Base-by-base conservation (phyloP, 2,888 invertebrate species). In the Netelia melanura region DNA sequence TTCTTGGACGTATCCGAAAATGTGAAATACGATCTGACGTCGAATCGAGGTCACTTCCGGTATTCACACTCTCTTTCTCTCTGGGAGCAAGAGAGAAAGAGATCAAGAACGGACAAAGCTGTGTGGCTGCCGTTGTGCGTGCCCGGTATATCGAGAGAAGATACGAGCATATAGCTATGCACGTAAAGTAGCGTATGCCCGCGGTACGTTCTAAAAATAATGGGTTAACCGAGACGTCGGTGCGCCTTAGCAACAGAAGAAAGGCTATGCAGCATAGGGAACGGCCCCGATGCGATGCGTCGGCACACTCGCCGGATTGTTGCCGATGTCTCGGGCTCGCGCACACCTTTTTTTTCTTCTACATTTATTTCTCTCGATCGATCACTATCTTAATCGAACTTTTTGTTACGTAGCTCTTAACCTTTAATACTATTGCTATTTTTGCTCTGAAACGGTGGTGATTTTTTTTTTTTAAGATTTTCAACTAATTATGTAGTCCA, bases 201-300 rank as follows among this genome's bases (percentile, higher is more conserved):
- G 58, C 74, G 81, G 68, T 77, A 82, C 81, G 86, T 86, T 87
- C 87, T 86, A 87, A 87, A 87, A 87, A 87, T 86, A 87, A 87
- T 87, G 85, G 81, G 75, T 79, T 74, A 79, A 77, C 72, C 81
- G 81, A 64, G 56, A 72, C 71, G 85, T 54, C 78, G 86, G 74
- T 83, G 84, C 80, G 86, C 86, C 87, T 86, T 87, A 84, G 87
- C 84, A 87, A 87, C 87, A 86, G 81, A 78, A 82, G 78, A 74
- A 71, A 68, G 68, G 74, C 76, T 38, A 38, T 78, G 77, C 62
- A 83, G 83, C 81, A 67, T 62, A 81, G 81, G 67, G 72, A 62
- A 71, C 70, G 68, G 38, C 38, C 54, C 81, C 75, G 81, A 76
- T 75, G 76, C 67, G 71, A 64, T 72, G 79, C 52, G 80, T 77